Evolutionary conservation across 2,888 invertebrate genomes (phyloP), one percentile per base, ranked within the genome.

Genomic region (Melieria picta): DNA sequence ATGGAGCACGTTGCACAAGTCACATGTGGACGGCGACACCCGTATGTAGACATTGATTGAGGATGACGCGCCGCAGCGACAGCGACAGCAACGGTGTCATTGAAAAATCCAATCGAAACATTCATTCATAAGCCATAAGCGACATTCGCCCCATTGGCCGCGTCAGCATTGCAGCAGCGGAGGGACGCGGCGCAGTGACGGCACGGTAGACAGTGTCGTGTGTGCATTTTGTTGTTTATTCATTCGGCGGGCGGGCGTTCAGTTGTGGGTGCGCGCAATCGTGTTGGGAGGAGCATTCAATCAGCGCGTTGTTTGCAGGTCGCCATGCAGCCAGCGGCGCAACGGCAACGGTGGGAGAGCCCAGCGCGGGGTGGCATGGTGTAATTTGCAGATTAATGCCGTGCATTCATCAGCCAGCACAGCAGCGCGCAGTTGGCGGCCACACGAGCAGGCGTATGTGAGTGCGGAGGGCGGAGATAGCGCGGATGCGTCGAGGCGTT

Each of bases 301-400:
- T 52, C 64, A 64, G 10, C 7, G 42, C 10, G 64, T 64, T 64
- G 52, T 64, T 64, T 52, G 52, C 52, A 64, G 55, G 64, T 64
- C 64, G 64, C 42, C 30, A 13, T 48, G 7, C 63, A 64, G 43
- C 16, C 43, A 45, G n/a, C 7, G 52, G 11, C 64, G 16, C 16
- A 57, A 11, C 30, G 13, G 52, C 13, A 43, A 13, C 66, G 52
- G 10, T 10, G 46, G 5, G 13, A 52, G 13, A 52, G 13, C 9
- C 57, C 13, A 57, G 9, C 30, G 30, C 57, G 30, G 52, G 64
- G 64, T 64, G 55, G 52, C 64, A 64, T 11, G 30, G 57, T 62
- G 62, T 65, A 71, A 65, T 71, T 71, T 66, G 9, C 66, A 71
- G 71, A 71, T 71, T 66, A 71, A 71, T 71, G 62, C 57, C 55